A percentile compares a stretch with the other conserved stretches of the same genome.
These are phyloP conservation scores for Chondrilla cf. caribensis DNA, from an alignment of 37 sponge, comb jelly and placozoan species.

Conservation along the genomic window DNA sequence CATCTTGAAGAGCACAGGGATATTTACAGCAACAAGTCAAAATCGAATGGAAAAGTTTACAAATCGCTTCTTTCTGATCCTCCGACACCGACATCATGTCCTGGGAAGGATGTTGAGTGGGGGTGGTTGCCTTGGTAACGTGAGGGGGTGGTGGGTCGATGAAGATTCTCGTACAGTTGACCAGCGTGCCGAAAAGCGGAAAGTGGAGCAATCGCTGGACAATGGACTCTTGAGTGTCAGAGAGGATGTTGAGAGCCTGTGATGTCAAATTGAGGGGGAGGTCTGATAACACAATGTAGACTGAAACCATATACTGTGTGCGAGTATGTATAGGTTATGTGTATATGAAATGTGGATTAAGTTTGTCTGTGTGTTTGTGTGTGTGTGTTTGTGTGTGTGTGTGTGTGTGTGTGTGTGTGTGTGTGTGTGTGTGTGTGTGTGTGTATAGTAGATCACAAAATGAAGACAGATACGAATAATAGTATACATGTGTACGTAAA, in stretches of 20 bases:
- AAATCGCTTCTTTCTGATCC: neutral
- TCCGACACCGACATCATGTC: neutral
- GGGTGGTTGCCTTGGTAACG: no score
- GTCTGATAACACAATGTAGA: no score
- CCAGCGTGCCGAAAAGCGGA: constrained; percentile 56
- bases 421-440: no score
- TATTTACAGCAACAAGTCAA: neutral
- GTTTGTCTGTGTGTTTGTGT: no score
- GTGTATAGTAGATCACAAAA: no score
- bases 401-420: no score
- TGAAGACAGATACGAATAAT: no score
- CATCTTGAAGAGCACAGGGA: neutral
- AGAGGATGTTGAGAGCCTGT: constrained; percentile 51
- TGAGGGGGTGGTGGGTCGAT: constrained; percentile 70
- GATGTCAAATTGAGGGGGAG: no score
- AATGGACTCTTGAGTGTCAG: constrained; percentile 35
- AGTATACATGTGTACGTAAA: neutral
- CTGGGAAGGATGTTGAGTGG: neutral
- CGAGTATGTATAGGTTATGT: no score
- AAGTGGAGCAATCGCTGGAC: constrained; percentile 45
- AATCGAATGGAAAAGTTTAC: neutral
- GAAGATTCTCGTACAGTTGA: constrained; percentile 62
- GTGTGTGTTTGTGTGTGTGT: no score
- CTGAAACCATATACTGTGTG: no score
- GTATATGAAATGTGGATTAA: no score